A percentile compares a stretch with the other conserved stretches of the same genome.
These are phyloP conservation scores for Albula glossodonta DNA, from an alignment of 2,113 vertebrate species.

Conservation along the genomic window DNA sequence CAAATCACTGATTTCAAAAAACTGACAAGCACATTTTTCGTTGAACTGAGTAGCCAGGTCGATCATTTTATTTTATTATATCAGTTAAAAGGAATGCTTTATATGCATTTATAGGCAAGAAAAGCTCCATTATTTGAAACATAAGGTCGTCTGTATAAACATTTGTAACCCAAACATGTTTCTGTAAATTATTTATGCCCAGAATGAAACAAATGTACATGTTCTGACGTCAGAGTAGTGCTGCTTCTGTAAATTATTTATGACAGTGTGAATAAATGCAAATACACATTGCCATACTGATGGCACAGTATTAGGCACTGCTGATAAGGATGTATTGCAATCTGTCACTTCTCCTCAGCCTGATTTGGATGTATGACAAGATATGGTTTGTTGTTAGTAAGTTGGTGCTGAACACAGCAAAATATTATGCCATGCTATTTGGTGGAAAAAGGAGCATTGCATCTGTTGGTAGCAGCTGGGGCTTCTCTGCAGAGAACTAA, in stretches of 20 bases:
- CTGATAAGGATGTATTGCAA: not conserved
- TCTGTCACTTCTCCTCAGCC: not conserved
- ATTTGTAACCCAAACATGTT: not conserved
- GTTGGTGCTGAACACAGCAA: not conserved
- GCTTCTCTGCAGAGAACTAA: not conserved
- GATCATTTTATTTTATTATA: not conserved
- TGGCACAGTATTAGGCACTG: not conserved
- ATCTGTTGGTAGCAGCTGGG: not conserved
- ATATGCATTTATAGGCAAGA: not conserved
- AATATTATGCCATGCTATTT: not conserved
- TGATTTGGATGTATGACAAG: not conserved
- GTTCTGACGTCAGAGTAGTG: too few relatives aligned
- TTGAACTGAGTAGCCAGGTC: not conserved
- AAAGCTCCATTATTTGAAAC: not conserved
- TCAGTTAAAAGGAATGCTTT: not conserved
- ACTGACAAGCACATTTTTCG: not conserved
- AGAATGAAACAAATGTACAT: not conserved
- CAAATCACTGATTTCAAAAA: not conserved
- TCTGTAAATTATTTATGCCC: not conserved
- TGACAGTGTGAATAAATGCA: not conserved
- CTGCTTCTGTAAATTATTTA: not conserved
- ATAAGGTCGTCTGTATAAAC: not conserved
- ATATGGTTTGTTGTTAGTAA: not conserved
- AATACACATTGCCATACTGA: not conserved
- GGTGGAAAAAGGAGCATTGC: not conserved